Conservation (phyloP, 2,888 invertebrate genomes). For the Miltochrista miniata region DNA sequence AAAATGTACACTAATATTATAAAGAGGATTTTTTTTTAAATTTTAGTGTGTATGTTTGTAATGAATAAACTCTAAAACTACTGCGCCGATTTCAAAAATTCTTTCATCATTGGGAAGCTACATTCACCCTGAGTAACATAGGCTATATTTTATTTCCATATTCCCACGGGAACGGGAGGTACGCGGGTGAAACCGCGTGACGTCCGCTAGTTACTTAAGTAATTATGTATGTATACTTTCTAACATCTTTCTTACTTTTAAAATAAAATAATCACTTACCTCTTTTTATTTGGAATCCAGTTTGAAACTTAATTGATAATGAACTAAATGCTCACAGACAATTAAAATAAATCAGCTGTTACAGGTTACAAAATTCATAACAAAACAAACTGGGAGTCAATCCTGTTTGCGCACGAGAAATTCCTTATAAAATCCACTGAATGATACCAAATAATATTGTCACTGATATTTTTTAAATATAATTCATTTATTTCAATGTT, state of each 20-base stretch:
- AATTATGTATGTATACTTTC: conserved; percentile 27
- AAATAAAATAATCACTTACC: conserved; percentile 44
- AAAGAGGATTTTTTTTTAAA: too few species aligned
- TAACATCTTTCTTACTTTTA: conserved; percentile 16
- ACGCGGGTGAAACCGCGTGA: too few species aligned
- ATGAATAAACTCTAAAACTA: too few species aligned
- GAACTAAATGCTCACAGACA: conserved; percentile 15
- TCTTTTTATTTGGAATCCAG: conserved; percentile 51
- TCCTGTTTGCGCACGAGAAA: conserved; percentile 50
- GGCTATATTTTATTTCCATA: too few species aligned
- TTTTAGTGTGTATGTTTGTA: too few species aligned
- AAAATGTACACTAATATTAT: too few species aligned
- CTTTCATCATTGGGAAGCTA: too few species aligned
- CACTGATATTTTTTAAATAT: conserved; percentile 13
- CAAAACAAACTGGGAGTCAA: conserved; percentile 41
- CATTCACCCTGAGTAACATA: too few species aligned
- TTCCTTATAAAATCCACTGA: conserved; percentile 40
- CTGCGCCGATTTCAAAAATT: too few species aligned
- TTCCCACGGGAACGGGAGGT: too few species aligned
- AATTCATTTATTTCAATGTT: conserved; percentile 14
- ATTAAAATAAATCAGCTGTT: conserved; percentile 24
- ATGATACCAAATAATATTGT: conserved; percentile 23
- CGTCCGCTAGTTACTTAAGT: too few species aligned
- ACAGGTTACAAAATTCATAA: conserved; percentile 54
- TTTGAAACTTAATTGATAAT: conserved; percentile 13